These are phyloP conservation scores for Petrocephalus schoutedeni DNA, from an alignment of 2,797 vertebrate genomes.

Conservation along the genomic window DNA sequence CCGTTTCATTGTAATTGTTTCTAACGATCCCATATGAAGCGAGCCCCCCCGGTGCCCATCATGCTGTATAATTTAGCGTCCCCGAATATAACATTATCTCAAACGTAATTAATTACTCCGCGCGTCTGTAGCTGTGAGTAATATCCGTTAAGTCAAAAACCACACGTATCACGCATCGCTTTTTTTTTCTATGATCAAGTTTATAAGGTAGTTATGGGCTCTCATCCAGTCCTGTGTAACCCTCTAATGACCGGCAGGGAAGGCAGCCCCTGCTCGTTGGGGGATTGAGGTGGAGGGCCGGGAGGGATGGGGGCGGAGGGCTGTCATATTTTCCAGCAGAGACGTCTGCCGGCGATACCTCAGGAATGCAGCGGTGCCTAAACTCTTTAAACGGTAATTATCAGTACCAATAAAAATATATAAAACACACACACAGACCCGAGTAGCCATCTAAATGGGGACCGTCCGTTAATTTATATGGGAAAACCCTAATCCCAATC, in stretches of 20 bases:
- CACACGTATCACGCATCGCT: background rate
- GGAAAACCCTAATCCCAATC: too few species aligned
- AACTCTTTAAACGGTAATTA: conserved; percentile 51
- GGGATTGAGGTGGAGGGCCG: conserved; percentile 19
- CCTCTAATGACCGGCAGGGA: conserved; percentile 10
- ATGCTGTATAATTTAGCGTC: background rate
- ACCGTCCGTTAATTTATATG: too few species aligned
- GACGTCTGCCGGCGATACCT: conserved; percentile 29
- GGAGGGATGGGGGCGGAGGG: conserved; percentile 28
- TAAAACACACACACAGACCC: conserved; percentile 54
- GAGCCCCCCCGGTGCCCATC: background rate
- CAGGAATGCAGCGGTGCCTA: conserved; percentile 21
- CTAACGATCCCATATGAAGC: background rate
- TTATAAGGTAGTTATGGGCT: background rate
- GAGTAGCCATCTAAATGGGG: too few species aligned
- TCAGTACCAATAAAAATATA: conserved; percentile 65
- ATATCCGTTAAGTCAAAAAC: background rate
- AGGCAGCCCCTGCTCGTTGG: background rate
- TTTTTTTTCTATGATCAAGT: background rate
- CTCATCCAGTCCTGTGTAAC: background rate
- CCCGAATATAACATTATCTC: background rate
- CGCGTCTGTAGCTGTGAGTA: background rate
- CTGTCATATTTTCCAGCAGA: conserved; percentile 36
- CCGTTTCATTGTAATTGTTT: conserved; percentile 11
- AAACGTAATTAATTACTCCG: background rate